phyloP scores from a whole-genome alignment of 2,113 vertebrate genomes.

The Ahaetulla prasina region DNA sequence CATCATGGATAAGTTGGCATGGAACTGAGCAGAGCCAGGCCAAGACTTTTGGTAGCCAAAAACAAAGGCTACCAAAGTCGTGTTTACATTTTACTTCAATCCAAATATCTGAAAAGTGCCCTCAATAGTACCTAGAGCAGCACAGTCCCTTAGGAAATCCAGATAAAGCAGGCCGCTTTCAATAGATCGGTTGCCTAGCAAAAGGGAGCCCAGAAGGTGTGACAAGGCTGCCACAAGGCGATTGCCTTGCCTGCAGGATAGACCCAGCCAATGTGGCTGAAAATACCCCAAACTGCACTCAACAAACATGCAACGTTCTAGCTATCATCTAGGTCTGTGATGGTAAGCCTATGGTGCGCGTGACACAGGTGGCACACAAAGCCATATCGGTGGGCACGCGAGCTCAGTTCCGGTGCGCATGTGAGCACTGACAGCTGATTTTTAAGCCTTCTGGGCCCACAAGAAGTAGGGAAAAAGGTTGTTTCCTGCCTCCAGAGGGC shows the following conservation, averaged over 20 bases:
- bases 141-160: not conserved
- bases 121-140: not conserved
- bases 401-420: too few species aligned
- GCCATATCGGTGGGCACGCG: too few species aligned
- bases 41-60: not conserved
- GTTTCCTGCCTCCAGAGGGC: too few species aligned
- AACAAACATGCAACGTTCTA: not conserved
- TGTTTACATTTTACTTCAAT: not conserved
- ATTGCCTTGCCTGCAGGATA: not conserved
- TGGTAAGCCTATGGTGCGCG: too few species aligned
- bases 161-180: not conserved
- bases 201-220: not conserved
- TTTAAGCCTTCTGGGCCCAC: too few species aligned
- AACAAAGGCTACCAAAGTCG: not conserved
- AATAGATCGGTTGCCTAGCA: not conserved
- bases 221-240: not conserved
- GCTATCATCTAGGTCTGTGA: too few species aligned
- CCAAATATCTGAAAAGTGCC: not conserved
- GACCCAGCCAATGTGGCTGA: not conserved
- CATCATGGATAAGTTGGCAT: too few species aligned
- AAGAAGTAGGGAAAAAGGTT: too few species aligned
- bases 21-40: not conserved
- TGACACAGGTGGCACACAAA: too few species aligned
- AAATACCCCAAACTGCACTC: not conserved
- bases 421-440: too few species aligned